Percentiles rank a stretch among this genome's conserved stretches.
Conservation (phyloP, 2,113 vertebrate species). For the Narcine bancroftii region DNA sequence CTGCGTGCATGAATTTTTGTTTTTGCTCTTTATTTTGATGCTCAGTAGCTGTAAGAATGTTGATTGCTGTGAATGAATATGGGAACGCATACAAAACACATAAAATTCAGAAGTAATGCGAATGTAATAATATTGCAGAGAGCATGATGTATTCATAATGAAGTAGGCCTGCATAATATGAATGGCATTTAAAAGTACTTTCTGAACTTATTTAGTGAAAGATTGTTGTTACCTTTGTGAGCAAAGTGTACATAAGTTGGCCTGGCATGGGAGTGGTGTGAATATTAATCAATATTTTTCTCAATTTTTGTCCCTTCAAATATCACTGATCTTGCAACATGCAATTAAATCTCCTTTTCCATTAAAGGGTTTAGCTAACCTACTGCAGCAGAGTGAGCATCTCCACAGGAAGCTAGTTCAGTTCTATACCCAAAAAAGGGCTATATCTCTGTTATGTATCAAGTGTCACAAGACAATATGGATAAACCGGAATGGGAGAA, state of each 20-base stretch:
- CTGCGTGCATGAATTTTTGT: not conserved
- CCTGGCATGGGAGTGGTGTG: not conserved
- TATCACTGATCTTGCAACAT: not conserved
- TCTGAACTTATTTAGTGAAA: not conserved
- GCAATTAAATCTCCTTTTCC: too few relatives aligned
- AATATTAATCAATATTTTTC: not conserved
- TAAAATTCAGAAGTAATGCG: not conserved
- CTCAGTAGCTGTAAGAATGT: not conserved
- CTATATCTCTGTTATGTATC: too few relatives aligned
- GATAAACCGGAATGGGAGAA: too few relatives aligned
- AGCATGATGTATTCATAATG: not conserved
- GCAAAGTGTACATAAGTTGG: not conserved
- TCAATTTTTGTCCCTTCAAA: not conserved
- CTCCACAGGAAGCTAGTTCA: too few relatives aligned
- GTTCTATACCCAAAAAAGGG: too few relatives aligned
- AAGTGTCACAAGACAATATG: too few relatives aligned
- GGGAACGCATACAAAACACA: not conserved
- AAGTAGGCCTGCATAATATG: not conserved
- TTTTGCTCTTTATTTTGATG: not conserved
- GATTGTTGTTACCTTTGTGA: not conserved
- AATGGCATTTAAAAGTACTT: not conserved
- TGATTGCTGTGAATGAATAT: not conserved
- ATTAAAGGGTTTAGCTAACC: too few relatives aligned
- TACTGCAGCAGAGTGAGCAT: not conserved
- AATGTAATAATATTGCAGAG: not conserved